phyloP scores from a whole-genome alignment of 2,888 invertebrate species.

The Drosophila macrospina region DNA sequence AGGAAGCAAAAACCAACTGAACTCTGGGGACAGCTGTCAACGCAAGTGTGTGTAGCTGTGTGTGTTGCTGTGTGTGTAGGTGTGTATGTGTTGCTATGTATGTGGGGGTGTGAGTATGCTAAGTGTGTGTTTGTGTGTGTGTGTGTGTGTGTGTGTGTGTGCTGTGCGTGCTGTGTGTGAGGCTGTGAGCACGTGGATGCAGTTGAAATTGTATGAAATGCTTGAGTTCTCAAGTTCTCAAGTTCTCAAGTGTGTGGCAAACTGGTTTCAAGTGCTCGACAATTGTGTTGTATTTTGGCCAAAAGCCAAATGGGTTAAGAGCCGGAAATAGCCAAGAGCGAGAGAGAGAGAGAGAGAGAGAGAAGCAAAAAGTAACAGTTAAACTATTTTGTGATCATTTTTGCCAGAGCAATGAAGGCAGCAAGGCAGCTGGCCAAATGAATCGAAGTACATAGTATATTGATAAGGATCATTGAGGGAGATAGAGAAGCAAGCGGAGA shows the following conservation, averaged over 20 bases:
- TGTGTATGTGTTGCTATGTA: conserved; percentile 9
- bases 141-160: conserved; percentile 8
- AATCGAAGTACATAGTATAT: neutral
- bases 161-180: conserved; percentile 14
- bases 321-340: conserved; percentile 54
- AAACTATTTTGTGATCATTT: conserved; percentile 3
- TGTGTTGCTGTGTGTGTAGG: neutral
- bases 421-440: conserved; percentile 41
- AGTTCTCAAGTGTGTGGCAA: conserved; percentile 57
- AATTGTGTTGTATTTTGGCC: conserved; percentile 30
- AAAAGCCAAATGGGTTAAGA: conserved; percentile 62
- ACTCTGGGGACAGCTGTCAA: conserved; percentile 66
- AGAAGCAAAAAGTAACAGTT: conserved; percentile 11
- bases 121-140: conserved; percentile 14
- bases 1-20: conserved; percentile 18
- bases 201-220: conserved; percentile 24
- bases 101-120: conserved; percentile 23
- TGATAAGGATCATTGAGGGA: conserved; percentile 54
- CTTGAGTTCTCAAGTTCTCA: conserved; percentile 30
- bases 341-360: no score
- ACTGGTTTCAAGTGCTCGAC: conserved; percentile 44
- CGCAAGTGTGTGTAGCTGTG: conserved; percentile 11
- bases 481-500: no score
- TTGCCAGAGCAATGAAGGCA: neutral
- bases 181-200: conserved; percentile 46